Percentiles rank a stretch among this genome's conserved stretches.
Evolutionary conservation across 2,888 invertebrate species (phyloP).

Genomic region (Pachycephus smyrnensis): DNA sequence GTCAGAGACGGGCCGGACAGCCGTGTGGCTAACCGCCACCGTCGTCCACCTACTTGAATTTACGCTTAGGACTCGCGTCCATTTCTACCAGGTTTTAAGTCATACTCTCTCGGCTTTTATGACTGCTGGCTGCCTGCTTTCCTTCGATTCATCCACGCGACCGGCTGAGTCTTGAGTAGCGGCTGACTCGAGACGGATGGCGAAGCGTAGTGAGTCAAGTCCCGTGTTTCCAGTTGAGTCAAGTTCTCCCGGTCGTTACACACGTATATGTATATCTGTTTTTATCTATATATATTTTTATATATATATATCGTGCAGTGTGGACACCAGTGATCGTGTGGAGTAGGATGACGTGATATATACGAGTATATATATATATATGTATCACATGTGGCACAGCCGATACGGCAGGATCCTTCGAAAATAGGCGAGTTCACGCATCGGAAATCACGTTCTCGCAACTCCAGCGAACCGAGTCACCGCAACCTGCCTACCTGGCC

Average conservation of each 20-base stretch:
- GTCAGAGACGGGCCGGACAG: background rate
- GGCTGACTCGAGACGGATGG: background rate
- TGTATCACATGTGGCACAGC: background rate
- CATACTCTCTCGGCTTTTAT: background rate
- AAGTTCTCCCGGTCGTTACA: background rate
- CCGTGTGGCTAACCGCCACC: background rate
- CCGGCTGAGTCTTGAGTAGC: background rate
- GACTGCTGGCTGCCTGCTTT: background rate
- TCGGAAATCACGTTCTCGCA: background rate
- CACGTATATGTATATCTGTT: too few relatives aligned
- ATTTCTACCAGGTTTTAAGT: background rate
- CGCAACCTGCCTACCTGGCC: conserved; percentile 17
- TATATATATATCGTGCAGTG: background rate
- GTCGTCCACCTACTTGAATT: background rate
- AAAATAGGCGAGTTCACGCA: background rate
- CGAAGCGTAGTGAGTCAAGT: background rate
- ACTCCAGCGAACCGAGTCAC: conserved; percentile 2
- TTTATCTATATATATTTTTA: background rate
- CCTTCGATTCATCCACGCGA: background rate
- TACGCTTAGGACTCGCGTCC: background rate
- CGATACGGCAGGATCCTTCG: conserved; percentile 1
- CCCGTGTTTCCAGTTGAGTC: background rate
- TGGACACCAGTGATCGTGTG: background rate
- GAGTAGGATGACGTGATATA: background rate
- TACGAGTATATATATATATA: background rate